phyloP scores from a whole-genome alignment of 2,113 vertebrate genomes.

The Vulpes lagopus region DNA sequence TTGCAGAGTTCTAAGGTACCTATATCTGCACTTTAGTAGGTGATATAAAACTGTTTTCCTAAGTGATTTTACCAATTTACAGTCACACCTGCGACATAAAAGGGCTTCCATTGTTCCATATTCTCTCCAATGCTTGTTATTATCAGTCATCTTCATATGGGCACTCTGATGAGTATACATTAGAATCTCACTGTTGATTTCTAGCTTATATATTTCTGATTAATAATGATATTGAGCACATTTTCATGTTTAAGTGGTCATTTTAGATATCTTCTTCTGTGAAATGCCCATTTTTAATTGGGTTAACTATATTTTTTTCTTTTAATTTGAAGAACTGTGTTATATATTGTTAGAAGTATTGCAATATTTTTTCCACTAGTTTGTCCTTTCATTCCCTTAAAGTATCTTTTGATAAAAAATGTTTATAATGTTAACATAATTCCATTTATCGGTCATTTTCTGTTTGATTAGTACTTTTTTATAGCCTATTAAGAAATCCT shows the following conservation, averaged over 20 bases:
- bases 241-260: neutral
- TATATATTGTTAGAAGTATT: neutral
- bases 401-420: neutral
- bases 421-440: neutral
- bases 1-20: neutral
- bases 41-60: constrained; percentile 14
- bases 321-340: constrained; percentile 12
- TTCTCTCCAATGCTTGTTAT: neutral
- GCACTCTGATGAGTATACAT: neutral
- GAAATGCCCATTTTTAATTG: neutral
- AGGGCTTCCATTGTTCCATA: neutral
- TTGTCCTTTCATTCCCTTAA: neutral
- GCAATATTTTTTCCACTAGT: neutral
- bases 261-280: constrained; percentile 36
- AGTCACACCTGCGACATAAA: neutral
- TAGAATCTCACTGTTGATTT: constrained; percentile 21
- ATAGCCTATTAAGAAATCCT: constrained; percentile 19
- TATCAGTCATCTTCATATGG: neutral
- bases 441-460: neutral
- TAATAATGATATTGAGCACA: constrained; percentile 2
- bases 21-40: neutral
- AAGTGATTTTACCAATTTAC: neutral
- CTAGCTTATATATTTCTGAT: neutral
- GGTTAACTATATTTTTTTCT: neutral
- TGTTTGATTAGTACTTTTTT: neutral